A percentile compares a stretch with the other conserved stretches of the same genome.
phyloP scores from a whole-genome alignment of 2,113 vertebrate species.

The Tetraodon nigroviridis region DNA sequence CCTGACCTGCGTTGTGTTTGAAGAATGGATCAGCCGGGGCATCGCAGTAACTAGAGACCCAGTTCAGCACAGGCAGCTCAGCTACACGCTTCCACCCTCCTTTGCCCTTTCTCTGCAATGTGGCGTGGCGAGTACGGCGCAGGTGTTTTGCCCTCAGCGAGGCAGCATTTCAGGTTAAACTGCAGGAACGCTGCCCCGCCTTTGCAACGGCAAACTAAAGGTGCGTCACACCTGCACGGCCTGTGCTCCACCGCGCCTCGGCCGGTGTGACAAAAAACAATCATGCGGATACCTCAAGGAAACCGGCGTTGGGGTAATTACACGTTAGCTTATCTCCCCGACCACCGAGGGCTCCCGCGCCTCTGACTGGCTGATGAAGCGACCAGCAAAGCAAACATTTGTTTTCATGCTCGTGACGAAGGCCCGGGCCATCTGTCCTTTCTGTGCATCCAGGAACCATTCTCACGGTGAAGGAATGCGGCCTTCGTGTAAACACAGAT shows the following conservation, averaged over 20 bases:
- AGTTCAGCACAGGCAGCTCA: conserved; percentile 30
- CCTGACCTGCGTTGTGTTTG: conserved; percentile 52
- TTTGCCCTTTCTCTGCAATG: conserved; percentile 15
- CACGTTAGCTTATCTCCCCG: neutral
- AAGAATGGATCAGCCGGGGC: conserved; percentile 40
- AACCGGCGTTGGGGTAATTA: neutral
- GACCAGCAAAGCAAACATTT: conserved; percentile 1
- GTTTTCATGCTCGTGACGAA: conserved; percentile 12
- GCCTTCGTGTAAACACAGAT: conserved; percentile 54
- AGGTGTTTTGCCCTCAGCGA: conserved; percentile 75
- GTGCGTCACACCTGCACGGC: conserved; percentile 60
- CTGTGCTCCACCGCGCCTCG: neutral
- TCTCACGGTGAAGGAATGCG: conserved; percentile 71
- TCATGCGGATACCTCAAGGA: no score
- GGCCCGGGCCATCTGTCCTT: conserved; percentile 46
- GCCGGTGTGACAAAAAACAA: no score
- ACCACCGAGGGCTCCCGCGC: neutral
- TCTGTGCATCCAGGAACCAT: conserved; percentile 42
- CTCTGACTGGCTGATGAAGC: conserved; percentile 8
- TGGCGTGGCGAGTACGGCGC: conserved; percentile 47
- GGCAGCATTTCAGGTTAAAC: conserved; percentile 69
- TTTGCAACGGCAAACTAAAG: conserved; percentile 42
- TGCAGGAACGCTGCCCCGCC: conserved; percentile 65
- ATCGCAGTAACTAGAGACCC: conserved; percentile 61
- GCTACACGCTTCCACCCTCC: conserved; percentile 8